Conservation (phyloP, 1,140 invertebrate genomes). For the Lethocerus indicus region DNA sequence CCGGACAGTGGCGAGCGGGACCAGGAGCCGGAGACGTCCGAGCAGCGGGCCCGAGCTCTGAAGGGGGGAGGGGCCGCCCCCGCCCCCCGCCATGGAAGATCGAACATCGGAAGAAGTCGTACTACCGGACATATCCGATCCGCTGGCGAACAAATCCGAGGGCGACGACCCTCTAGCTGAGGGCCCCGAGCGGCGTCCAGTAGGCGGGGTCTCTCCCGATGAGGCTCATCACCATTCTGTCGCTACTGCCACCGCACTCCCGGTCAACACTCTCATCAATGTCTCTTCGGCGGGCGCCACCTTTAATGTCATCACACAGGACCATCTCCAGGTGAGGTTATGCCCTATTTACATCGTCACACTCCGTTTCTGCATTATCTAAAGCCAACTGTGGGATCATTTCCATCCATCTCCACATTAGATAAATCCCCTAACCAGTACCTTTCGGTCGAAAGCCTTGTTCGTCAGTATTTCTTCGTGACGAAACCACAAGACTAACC, state of each 20-base stretch:
- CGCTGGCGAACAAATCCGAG: slow-evolving; percentile 37
- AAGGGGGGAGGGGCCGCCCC: too few species aligned
- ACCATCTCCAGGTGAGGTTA: slow-evolving; percentile 45
- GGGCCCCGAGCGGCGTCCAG: too few species aligned
- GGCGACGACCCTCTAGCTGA: slow-evolving; percentile 28
- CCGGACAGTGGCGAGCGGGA: too few species aligned
- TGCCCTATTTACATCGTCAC: not conserved
- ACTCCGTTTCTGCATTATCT: not conserved
- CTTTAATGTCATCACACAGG: slow-evolving; percentile 69
- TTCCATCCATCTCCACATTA: not conserved
- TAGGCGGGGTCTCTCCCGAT: too few species aligned
- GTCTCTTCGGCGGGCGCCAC: slow-evolving; percentile 40
- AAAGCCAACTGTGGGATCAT: not conserved
- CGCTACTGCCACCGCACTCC: slow-evolving; percentile 23
- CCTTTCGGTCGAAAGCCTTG: not conserved
- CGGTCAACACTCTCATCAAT: slow-evolving; percentile 60
- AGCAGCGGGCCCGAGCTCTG: too few species aligned
- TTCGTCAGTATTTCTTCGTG: not conserved
- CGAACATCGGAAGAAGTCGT: slow-evolving; percentile 38
- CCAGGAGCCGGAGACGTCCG: too few species aligned
- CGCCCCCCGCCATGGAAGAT: too few species aligned
- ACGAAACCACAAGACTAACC: not conserved
- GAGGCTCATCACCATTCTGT: slow-evolving; percentile 14
- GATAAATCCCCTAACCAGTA: not conserved
- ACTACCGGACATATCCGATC: slow-evolving; percentile 47